phyloP scores from a whole-genome alignment of 2,888 invertebrate genomes.

The Callyntrura sp. region DNA sequence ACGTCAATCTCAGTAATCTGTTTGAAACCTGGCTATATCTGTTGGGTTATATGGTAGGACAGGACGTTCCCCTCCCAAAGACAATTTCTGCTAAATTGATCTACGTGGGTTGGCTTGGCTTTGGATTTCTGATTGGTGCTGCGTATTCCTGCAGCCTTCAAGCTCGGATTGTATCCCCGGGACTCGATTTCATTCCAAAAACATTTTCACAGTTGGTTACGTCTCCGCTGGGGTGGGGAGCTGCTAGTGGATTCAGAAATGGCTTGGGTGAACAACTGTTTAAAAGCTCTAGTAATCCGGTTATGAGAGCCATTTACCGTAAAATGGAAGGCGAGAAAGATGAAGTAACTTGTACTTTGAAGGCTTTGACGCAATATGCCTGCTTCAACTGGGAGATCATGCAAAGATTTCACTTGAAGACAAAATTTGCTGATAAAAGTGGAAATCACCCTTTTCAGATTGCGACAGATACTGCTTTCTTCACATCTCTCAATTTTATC shows the following conservation, averaged over 20 bases:
- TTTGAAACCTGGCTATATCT: too few relatives aligned
- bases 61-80: neutral
- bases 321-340: neutral
- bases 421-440: neutral
- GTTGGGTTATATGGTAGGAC: neutral
- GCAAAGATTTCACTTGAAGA: neutral
- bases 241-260: neutral
- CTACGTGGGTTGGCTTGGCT: neutral
- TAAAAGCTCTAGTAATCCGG: neutral
- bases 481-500: neutral
- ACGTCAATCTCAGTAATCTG: too few relatives aligned
- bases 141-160: neutral
- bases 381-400: conserved; percentile 39
- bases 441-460: neutral
- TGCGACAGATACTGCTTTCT: neutral
- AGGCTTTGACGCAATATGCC: neutral
- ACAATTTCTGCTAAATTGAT: neutral
- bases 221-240: neutral
- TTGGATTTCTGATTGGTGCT: neutral
- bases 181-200: neutral
- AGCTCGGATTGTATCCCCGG: neutral
- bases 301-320: neutral
- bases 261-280: neutral
- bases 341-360: neutral
- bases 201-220: neutral